These are phyloP conservation scores for Calycopis cecrops DNA, from an alignment of 1,140 invertebrate species.

Conservation along the genomic window DNA sequence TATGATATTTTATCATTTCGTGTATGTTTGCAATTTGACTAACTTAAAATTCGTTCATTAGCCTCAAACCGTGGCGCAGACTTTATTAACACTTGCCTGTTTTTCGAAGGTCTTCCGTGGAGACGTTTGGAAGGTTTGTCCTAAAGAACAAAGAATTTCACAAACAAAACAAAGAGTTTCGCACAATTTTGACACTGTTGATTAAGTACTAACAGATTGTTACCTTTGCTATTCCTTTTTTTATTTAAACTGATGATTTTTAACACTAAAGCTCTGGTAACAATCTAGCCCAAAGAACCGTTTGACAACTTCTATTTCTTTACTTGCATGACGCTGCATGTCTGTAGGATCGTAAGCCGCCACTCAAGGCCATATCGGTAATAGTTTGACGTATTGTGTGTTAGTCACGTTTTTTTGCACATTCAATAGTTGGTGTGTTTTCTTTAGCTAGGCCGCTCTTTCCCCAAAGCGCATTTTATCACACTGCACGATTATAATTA, in stretches of 20 bases:
- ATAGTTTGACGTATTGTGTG: constrained; percentile 61
- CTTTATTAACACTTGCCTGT: constrained; percentile 68
- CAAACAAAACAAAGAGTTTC: constrained; percentile 58
- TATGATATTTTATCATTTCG: constrained; percentile 17
- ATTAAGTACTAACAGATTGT: constrained; percentile 53
- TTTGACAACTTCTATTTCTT: constrained; percentile 59
- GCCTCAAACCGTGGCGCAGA: constrained; percentile 61
- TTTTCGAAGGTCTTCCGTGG: constrained; percentile 80
- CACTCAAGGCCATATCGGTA: constrained; percentile 70
- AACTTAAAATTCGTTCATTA: constrained; percentile 54
- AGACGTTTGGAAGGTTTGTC: constrained; percentile 81
- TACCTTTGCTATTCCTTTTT: constrained; percentile 45
- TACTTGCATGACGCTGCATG: constrained; percentile 73
- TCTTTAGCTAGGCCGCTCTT: constrained; percentile 72
- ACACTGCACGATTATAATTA: constrained; percentile 73
- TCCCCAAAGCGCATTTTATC: constrained; percentile 70
- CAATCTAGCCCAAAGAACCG: constrained; percentile 42
- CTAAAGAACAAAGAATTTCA: constrained; percentile 58
- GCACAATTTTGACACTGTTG: constrained; percentile 54
- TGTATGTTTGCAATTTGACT: constrained; percentile 43
- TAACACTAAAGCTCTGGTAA: constrained; percentile 44
- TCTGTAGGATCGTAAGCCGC: constrained; percentile 68
- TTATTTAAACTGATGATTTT: constrained; percentile 10
- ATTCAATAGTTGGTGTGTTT: constrained; percentile 68
- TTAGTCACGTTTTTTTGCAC: constrained; percentile 72